These are phyloP conservation scores for Drosophila pachea DNA, from an alignment of 1,140 invertebrate species.

Conservation along the genomic window DNA sequence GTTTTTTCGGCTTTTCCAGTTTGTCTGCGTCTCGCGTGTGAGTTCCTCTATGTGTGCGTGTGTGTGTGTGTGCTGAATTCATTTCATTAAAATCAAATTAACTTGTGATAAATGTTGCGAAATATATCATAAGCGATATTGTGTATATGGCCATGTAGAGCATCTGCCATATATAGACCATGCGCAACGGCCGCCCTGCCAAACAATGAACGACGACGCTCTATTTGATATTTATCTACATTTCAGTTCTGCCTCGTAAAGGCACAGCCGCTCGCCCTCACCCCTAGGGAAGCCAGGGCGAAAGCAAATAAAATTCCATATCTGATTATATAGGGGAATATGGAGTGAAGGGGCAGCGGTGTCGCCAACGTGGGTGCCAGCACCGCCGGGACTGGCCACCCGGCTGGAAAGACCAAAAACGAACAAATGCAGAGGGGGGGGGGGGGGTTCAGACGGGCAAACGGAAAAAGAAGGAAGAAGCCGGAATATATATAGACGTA, in stretches of 20 bases:
- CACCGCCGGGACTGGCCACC: neutral
- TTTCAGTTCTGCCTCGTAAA: constrained; percentile 56
- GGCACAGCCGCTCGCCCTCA: neutral
- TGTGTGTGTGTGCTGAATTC: constrained; percentile 56
- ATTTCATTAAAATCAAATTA: constrained; percentile 78
- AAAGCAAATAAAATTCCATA: constrained; percentile 72
- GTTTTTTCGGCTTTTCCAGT: constrained; percentile 52
- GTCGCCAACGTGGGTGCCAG: constrained; percentile 25
- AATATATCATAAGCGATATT: constrained; percentile 68
- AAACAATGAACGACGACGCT: constrained; percentile 61
- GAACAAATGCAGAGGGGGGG: neutral
- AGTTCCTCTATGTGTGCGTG: constrained; percentile 7
- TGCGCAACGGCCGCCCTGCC: constrained; percentile 17
- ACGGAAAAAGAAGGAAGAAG: constrained; percentile 12
- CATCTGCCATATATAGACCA: neutral
- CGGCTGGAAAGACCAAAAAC: constrained; percentile 35
- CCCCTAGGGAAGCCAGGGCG: constrained; percentile 7
- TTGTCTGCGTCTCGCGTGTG: constrained; percentile 27
- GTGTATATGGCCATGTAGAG: constrained; percentile 14
- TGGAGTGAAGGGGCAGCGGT: constrained; percentile 44
- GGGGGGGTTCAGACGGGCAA: neutral
- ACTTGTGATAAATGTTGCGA: constrained; percentile 76
- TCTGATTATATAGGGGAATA: constrained; percentile 75
- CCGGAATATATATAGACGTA: too few species aligned
- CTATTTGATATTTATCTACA: constrained; percentile 77